Conservation (phyloP, 2,113 vertebrate species). For the Turdus rufiventris region DNA sequence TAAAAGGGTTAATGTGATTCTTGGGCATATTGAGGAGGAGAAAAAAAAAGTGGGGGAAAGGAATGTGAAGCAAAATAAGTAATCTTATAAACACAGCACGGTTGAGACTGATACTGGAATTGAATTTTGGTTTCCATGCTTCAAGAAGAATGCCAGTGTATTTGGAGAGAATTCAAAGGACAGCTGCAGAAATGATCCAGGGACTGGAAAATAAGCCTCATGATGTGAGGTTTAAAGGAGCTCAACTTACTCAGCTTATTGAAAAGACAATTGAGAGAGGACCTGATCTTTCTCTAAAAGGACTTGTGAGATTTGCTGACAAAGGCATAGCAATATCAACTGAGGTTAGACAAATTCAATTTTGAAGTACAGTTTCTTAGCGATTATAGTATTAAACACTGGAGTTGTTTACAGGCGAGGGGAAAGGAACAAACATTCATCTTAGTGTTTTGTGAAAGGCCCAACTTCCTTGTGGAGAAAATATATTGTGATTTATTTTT, state of each 20-base stretch:
- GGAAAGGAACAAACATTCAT: not conserved
- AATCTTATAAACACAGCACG: conserved; percentile 15
- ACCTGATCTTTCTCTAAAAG: conserved; percentile 38
- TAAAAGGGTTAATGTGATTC: conserved; percentile 2
- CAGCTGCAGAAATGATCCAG: conserved; percentile 61
- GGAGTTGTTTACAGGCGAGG: not conserved
- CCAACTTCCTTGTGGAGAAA: not conserved
- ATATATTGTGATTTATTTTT: not conserved
- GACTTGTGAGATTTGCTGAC: conserved; percentile 47
- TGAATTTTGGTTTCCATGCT: conserved; percentile 44
- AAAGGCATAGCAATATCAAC: conserved; percentile 15
- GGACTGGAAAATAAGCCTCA: conserved; percentile 58
- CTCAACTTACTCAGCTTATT: conserved; percentile 56
- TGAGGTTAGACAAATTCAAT: conserved; percentile 12
- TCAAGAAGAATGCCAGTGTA: conserved; percentile 42
- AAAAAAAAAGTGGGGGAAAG: not conserved
- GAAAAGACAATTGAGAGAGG: conserved; percentile 46
- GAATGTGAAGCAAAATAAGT: conserved; percentile 36
- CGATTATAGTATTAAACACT: not conserved
- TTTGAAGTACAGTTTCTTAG: not conserved
- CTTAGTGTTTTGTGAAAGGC: not conserved
- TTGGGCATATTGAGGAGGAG: not conserved
- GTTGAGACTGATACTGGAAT: conserved; percentile 19
- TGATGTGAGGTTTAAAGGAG: conserved; percentile 56
- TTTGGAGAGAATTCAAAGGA: conserved; percentile 63